phyloP scores from a whole-genome alignment of 2,888 invertebrate genomes.

The Tetanocera ferruginea region DNA sequence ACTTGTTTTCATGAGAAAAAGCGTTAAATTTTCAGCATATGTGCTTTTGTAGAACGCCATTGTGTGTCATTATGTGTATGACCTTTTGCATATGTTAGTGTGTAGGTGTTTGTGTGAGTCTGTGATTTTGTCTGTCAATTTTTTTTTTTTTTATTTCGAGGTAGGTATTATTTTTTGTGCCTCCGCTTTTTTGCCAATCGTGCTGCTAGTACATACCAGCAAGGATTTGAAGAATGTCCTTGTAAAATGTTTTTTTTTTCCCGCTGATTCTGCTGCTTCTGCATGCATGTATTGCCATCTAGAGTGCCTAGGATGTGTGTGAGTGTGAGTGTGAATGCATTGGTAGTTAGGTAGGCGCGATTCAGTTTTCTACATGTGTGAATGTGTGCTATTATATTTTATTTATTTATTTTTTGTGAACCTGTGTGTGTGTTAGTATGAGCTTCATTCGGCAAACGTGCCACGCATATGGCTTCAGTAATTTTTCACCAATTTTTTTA shows the following conservation, averaged over 20 bases:
- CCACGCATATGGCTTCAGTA: no score
- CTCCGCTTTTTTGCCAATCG: background rate
- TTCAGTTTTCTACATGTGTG: background rate
- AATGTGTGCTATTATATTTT: background rate
- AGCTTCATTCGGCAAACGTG: no score
- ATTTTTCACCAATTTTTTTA: no score
- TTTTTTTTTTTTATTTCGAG: background rate
- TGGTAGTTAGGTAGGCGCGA: background rate
- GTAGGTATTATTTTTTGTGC: background rate
- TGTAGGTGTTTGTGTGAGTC: background rate
- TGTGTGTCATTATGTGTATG: background rate
- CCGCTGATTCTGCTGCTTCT: background rate
- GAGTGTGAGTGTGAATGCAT: background rate
- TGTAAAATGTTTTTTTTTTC: conserved; percentile 8
- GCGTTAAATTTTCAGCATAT: conserved; percentile 1
- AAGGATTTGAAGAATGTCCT: conserved; percentile 9
- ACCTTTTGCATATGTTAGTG: background rate
- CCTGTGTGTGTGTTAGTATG: no score
- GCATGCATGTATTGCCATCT: no score
- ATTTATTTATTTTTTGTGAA: background rate
- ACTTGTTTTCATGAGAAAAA: background rate
- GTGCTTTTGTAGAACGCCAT: background rate
- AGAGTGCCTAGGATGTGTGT: background rate
- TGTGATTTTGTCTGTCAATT: background rate
- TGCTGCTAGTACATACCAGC: background rate